Percentiles rank a stretch among this genome's conserved stretches.
Conservation (phyloP, 2,797 vertebrate species). For the Spinibarbus caldwelli region DNA sequence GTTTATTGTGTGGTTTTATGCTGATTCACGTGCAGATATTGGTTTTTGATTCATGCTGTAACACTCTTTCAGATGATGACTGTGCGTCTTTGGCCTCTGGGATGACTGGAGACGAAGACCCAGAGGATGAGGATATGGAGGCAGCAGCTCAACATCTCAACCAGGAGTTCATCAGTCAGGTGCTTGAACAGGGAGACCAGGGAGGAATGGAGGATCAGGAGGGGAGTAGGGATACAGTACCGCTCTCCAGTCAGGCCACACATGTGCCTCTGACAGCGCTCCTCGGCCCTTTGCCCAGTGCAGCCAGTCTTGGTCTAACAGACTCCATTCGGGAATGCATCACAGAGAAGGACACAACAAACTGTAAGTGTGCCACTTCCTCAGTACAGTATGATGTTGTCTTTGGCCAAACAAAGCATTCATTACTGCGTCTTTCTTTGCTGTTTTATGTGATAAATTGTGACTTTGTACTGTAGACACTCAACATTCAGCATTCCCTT, state of each 20-base stretch:
- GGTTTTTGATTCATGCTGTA: constrained; percentile 10
- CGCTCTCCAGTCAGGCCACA: constrained; percentile 43
- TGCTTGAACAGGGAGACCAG: constrained; percentile 66
- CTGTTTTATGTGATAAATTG: neutral
- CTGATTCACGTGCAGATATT: neutral
- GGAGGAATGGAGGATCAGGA: constrained; percentile 43
- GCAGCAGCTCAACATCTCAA: constrained; percentile 88
- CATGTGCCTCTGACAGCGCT: constrained; percentile 80
- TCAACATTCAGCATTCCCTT: neutral
- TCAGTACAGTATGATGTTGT: constrained; percentile 1
- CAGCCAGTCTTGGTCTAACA: constrained; percentile 85
- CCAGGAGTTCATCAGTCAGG: constrained; percentile 87
- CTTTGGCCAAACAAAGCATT: neutral
- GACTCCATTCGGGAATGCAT: constrained; percentile 84
- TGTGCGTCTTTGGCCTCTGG: constrained; percentile 73
- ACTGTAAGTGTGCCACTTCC: constrained; percentile 76
- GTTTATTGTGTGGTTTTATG: constrained; percentile 22
- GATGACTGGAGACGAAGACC: constrained; percentile 73
- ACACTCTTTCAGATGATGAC: constrained; percentile 71
- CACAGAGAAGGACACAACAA: constrained; percentile 67
- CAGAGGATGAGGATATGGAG: constrained; percentile 86
- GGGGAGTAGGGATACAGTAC: constrained; percentile 37
- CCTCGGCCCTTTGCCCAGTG: constrained; percentile 84
- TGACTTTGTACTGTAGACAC: neutral
- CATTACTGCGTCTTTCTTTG: neutral